phyloP scores from a whole-genome alignment of 64 coral and sea anemone genomes.

The Actinia equina region DNA sequence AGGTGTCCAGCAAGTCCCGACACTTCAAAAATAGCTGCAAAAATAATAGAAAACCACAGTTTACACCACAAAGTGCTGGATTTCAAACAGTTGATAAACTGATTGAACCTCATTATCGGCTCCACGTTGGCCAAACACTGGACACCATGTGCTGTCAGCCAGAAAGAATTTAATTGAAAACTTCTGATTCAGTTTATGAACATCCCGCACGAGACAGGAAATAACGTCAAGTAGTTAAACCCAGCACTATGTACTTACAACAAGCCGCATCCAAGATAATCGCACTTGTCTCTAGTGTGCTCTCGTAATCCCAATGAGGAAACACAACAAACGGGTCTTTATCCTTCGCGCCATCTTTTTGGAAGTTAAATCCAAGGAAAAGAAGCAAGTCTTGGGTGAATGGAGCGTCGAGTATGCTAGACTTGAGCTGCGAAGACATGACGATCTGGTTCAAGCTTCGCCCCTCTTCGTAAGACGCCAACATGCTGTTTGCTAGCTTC shows the following conservation, averaged over 20 bases:
- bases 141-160: too few relatives aligned
- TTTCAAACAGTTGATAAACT: too few relatives aligned
- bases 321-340: slow-evolving; percentile 79
- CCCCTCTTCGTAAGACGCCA: slow-evolving; percentile 43
- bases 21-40: slow-evolving; percentile 55
- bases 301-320: slow-evolving; percentile 89
- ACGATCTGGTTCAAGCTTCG: slow-evolving; percentile 43
- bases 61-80: not conserved
- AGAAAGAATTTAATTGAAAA: too few relatives aligned
- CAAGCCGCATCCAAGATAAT: slow-evolving; percentile 53
- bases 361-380: slow-evolving; percentile 81
- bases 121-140: too few relatives aligned
- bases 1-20: slow-evolving; percentile 41
- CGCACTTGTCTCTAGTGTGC: slow-evolving; percentile 43
- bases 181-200: too few relatives aligned
- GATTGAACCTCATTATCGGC: too few relatives aligned
- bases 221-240: not conserved
- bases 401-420: slow-evolving; percentile 44
- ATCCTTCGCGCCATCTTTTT: slow-evolving; percentile 48
- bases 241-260: slow-evolving; percentile 35
- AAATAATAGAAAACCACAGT: not conserved
- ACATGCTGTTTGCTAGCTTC: slow-evolving; percentile 56
- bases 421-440: slow-evolving; percentile 82
- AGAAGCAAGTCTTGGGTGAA: slow-evolving; percentile 47
- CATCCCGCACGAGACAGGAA: not conserved